A percentile compares a stretch with the other conserved stretches of the same genome.
Evolutionary conservation across 2,113 vertebrate species (phyloP).

Genomic region (Mirza zaza): DNA sequence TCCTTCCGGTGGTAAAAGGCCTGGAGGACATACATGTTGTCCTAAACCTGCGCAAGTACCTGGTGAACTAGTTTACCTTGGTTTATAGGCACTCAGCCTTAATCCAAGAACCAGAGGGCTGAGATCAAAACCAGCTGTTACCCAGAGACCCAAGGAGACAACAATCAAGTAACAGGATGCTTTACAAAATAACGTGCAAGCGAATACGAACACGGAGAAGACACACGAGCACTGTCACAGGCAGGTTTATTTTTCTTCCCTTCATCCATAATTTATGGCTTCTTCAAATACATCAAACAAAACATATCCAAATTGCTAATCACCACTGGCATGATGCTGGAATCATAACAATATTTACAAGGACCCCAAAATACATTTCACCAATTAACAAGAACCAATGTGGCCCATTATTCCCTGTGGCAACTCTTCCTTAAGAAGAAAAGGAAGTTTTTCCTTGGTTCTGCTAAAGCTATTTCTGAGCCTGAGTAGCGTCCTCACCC

Average conservation of each 20-base stretch:
- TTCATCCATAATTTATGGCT: not conserved
- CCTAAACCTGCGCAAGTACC: not conserved
- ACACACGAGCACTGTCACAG: not conserved
- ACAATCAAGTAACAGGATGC: not conserved
- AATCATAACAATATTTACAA: not conserved
- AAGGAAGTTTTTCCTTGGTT: not conserved
- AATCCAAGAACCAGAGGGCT: not conserved
- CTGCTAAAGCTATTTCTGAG: not conserved
- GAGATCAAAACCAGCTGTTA: not conserved
- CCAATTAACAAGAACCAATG: not conserved
- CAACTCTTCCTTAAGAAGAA: conserved; percentile 24
- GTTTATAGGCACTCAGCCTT: not conserved
- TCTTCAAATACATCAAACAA: not conserved
- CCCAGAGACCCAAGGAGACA: not conserved
- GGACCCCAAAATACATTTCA: not conserved
- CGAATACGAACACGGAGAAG: not conserved
- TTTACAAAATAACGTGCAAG: not conserved
- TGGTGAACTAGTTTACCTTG: not conserved
- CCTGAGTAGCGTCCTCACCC: not conserved
- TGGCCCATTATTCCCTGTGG: not conserved
- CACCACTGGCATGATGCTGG: not conserved
- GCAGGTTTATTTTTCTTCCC: not conserved
- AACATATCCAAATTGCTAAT: not conserved
- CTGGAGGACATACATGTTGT: fast-evolving
- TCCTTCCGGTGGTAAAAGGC: not conserved